phyloP scores from a whole-genome alignment of 2,888 invertebrate genomes.

The Tetragonisca angustula region DNA sequence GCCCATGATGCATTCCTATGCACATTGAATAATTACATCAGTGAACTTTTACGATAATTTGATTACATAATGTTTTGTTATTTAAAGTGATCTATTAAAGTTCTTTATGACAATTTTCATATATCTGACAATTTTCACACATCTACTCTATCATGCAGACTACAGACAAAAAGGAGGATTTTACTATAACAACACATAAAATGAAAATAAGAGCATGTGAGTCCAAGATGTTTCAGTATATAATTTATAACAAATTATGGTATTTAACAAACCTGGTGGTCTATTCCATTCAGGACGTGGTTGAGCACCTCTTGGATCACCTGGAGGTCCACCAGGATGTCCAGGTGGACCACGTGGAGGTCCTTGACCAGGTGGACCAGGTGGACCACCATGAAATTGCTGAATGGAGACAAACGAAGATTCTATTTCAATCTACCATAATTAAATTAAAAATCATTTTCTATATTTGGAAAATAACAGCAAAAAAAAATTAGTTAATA shows the following conservation, averaged over 20 bases:
- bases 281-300: conserved; percentile 91
- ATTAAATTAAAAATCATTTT: conserved; percentile 22
- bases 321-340: conserved; percentile 86
- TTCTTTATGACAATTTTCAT: conserved; percentile 16
- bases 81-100: conserved; percentile 29
- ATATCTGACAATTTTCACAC: conserved; percentile 21
- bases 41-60: conserved; percentile 45
- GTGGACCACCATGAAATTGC: conserved; percentile 86
- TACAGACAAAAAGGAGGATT: conserved; percentile 18
- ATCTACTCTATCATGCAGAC: conserved; percentile 62
- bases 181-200: conserved; percentile 24
- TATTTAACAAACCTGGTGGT: conserved; percentile 85
- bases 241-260: background rate
- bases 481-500: conserved; percentile 51
- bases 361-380: conserved; percentile 85
- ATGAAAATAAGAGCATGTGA: conserved; percentile 28
- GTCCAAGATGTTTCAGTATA: conserved; percentile 70
- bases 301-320: conserved; percentile 85
- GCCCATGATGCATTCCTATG: conserved; percentile 87
- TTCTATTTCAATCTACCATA: conserved; percentile 45
- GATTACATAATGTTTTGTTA: conserved; percentile 33
- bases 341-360: conserved; percentile 85
- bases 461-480: conserved; percentile 42
- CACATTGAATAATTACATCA: conserved; percentile 68
- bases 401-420: conserved; percentile 65